Evolutionary conservation across 2,113 vertebrate genomes (phyloP).

Genomic region (Orthochromis indermauri): DNA sequence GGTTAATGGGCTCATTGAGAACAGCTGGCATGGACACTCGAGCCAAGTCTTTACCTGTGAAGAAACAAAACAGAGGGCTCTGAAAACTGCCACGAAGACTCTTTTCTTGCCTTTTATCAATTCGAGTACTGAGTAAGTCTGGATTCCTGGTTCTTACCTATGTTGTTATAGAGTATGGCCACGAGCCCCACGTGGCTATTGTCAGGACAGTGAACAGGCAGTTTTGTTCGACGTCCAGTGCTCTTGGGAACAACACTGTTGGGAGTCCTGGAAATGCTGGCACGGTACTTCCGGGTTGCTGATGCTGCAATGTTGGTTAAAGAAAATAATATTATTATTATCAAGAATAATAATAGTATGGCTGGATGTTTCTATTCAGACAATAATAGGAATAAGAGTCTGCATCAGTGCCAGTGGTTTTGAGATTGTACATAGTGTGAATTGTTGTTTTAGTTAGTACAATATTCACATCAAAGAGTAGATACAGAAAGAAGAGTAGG

Average conservation of each 20-base stretch:
- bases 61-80: background rate
- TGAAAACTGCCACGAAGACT: background rate
- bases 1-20: conserved; percentile 85
- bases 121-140: background rate
- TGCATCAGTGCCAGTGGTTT: background rate
- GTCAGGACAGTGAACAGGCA: conserved; percentile 73
- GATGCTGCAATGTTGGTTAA: conserved; percentile 7
- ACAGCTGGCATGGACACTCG: conserved; percentile 87
- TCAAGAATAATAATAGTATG: background rate
- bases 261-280: conserved; percentile 51
- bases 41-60: conserved; percentile 83
- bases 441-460: background rate
- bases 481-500: background rate
- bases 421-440: accelerated
- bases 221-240: conserved; percentile 63
- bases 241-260: conserved; percentile 20
- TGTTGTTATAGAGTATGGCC: conserved; percentile 87
- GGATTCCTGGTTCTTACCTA: conserved; percentile 48
- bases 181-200: conserved; percentile 84
- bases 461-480: background rate
- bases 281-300: conserved; percentile 55
- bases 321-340: background rate
- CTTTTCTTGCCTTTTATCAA: accelerated
- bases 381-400: accelerated
- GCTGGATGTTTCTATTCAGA: background rate